A percentile compares a stretch with the other conserved stretches of the same genome.
Evolutionary conservation across 2,797 vertebrate genomes (phyloP).

Genomic region (Glyptemys insculpta): DNA sequence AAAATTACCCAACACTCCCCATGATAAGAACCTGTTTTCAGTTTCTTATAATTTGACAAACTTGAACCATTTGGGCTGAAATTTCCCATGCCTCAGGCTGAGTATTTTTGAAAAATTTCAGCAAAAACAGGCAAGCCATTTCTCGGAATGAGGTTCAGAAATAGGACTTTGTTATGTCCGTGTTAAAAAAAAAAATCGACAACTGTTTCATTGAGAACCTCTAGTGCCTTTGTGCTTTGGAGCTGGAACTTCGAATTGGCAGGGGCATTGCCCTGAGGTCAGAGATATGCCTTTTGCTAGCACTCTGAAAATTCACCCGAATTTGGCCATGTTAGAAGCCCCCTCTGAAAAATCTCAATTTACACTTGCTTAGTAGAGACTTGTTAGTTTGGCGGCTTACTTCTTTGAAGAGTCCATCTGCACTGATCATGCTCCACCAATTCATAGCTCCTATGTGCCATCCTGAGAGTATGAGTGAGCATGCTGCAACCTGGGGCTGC

Average conservation of each 20-base stretch:
- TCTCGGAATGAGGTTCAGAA: background rate
- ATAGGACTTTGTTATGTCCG: background rate
- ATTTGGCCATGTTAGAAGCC: background rate
- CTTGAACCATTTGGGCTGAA: background rate
- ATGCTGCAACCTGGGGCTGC: background rate
- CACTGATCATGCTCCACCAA: background rate
- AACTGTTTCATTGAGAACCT: background rate
- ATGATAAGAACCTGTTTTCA: too few relatives aligned
- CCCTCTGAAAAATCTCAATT: background rate
- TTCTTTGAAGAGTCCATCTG: background rate
- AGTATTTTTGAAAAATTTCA: background rate
- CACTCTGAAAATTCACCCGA: background rate
- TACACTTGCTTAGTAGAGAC: background rate
- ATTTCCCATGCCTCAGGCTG: background rate
- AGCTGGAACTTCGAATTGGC: background rate
- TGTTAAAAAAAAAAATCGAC: background rate
- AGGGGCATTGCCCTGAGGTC: background rate
- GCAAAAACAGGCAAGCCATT: background rate
- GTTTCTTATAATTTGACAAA: background rate
- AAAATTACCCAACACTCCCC: too few relatives aligned
- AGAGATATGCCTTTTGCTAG: too few relatives aligned
- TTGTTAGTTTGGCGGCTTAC: background rate
- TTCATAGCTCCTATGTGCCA: background rate
- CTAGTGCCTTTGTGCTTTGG: background rate
- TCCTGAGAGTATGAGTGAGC: background rate